Conservation (phyloP, 2,797 vertebrate species). For the Lutjanus campechanus region DNA sequence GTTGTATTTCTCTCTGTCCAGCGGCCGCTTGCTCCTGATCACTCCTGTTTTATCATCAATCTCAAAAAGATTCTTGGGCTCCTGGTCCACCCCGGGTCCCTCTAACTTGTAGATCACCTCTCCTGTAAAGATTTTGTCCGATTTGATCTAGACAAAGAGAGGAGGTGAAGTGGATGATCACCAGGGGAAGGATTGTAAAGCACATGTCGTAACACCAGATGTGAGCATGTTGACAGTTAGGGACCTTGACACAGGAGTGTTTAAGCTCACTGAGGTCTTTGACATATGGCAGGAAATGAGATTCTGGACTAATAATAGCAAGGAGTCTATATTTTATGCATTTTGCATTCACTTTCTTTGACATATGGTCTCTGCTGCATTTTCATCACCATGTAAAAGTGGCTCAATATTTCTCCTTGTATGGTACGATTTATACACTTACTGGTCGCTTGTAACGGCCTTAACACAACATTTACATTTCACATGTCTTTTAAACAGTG, state of each 20-base stretch:
- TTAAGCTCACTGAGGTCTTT: slow-evolving; percentile 49
- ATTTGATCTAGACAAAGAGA: slow-evolving; percentile 91
- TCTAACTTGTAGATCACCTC: slow-evolving; percentile 96
- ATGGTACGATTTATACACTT: slow-evolving; percentile 26
- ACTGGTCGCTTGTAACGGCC: slow-evolving; percentile 9
- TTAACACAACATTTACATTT: slow-evolving; percentile 57
- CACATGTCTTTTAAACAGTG: slow-evolving; percentile 30
- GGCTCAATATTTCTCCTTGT: slow-evolving; percentile 30
- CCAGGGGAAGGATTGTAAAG: slow-evolving; percentile 37
- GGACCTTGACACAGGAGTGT: slow-evolving; percentile 51
- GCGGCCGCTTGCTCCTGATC: slow-evolving; percentile 91
- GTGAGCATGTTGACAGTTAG: slow-evolving; percentile 58
- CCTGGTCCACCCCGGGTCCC: slow-evolving; percentile 95
- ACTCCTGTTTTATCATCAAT: slow-evolving; percentile 93
- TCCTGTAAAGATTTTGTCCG: slow-evolving; percentile 93
- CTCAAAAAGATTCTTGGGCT: slow-evolving; percentile 93
- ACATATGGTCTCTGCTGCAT: slow-evolving; percentile 24
- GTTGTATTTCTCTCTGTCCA: slow-evolving; percentile 93
- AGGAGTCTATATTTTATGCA: slow-evolving; percentile 31
- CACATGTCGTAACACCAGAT: slow-evolving; percentile 64
- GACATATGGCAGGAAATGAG: slow-evolving; percentile 54
- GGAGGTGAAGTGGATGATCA: slow-evolving; percentile 38
- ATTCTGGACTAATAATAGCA: slow-evolving; percentile 50
- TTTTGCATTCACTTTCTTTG: slow-evolving; percentile 30
- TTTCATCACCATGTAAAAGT: slow-evolving; percentile 40